A percentile compares a stretch with the other conserved stretches of the same genome.
Evolutionary conservation across 2,888 invertebrate genomes (phyloP).

Genomic region (Pammene fasciana): DNA sequence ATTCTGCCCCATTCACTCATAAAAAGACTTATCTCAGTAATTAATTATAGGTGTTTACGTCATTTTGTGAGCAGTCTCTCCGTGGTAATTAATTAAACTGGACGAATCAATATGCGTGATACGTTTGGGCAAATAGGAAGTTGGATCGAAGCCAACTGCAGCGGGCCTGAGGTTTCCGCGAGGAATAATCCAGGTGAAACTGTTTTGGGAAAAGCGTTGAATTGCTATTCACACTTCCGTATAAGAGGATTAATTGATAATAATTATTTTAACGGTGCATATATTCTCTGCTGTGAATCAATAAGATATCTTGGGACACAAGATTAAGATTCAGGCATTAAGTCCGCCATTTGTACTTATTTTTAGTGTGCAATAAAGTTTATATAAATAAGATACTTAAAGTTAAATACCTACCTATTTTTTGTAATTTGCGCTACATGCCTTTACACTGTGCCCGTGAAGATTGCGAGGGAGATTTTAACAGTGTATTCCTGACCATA

Average conservation of each 20-base stretch:
- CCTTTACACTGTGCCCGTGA: too few species aligned
- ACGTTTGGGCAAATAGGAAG: constrained; percentile 19
- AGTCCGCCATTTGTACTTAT: too few species aligned
- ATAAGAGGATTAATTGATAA: neutral
- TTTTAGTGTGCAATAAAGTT: too few species aligned
- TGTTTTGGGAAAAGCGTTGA: constrained; percentile 11
- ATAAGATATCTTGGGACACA: too few species aligned
- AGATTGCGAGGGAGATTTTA: too few species aligned
- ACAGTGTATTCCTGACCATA: too few species aligned
- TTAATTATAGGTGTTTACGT: neutral
- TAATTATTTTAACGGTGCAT: too few species aligned
- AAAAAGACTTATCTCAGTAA: constrained; percentile 7
- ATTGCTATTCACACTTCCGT: neutral
- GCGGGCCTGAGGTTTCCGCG: constrained; percentile 5
- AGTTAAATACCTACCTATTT: too few species aligned
- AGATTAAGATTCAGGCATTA: too few species aligned
- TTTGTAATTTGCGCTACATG: too few species aligned
- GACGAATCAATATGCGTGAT: constrained; percentile 39
- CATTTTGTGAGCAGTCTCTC: neutral
- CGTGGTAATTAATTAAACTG: constrained; percentile 33
- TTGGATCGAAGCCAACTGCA: constrained; percentile 25
- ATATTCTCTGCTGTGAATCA: too few species aligned
- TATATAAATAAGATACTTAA: too few species aligned
- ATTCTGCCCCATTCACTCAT: neutral
- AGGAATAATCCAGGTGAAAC: constrained; percentile 20